Base-by-base conservation (phyloP, 2,113 vertebrate species). In the Australoheros scitulus region DNA sequence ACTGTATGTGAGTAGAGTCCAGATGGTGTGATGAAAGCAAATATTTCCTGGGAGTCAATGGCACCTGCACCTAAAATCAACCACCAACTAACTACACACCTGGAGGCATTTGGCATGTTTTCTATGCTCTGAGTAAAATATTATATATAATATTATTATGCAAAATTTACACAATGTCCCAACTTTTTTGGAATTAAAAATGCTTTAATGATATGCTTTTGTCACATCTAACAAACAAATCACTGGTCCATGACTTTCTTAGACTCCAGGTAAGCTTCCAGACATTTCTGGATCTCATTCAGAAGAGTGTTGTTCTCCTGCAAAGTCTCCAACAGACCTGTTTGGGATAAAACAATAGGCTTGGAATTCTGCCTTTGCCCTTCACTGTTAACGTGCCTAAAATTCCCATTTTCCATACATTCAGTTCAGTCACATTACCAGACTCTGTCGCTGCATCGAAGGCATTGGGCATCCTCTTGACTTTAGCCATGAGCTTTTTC, bases 211-310 rank as follows among this genome's bases (percentile, higher is more conserved):
- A 47, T 5, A 14, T 47, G 22, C 38, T 2, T 68, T 68, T 47
- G n/a, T 26, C 5, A 43, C 18, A 24, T 0, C 38, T 68, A 26
- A 47, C 41, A 61, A 32, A 32, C 41, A n/a, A 22, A 61, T 24
- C 22, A 0, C 59, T n/a, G 18, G 34, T 61, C 96, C 96, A 97
- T 91, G 60, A 96, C 94, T 89, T 96, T 95, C 87, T 97, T 96
- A 7, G 96, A 97, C 91, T 98, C 96, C 84, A 98, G 93, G 89
- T 97, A 97, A 58, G 94, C 96, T 77, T 97, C 96, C 64, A 97
- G 93, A 85, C 96, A 97, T 85, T 97, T 97, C 84, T 97, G 97
- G 92, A 97, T 96, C 90, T 97, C 95, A 75, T 97, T 97, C 86
- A 97, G 94, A 56, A 97, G 93, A 72, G 84, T 84, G 78, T 97